Evolutionary conservation across 1,140 invertebrate species (phyloP).

Genomic region (Neodiprion lecontei): DNA sequence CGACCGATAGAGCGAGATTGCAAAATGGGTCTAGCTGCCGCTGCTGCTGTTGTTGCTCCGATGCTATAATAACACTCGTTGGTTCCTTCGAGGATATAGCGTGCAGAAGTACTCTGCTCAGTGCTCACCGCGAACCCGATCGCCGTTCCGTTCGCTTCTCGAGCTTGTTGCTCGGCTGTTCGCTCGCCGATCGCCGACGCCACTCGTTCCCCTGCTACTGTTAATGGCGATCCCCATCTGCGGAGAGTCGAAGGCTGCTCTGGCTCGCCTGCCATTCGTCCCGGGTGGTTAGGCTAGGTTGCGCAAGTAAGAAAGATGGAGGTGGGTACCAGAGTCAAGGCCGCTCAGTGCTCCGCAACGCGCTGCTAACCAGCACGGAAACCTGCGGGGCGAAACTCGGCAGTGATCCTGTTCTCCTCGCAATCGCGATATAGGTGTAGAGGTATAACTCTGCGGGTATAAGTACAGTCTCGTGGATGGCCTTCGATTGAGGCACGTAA

Average conservation of each 20-base stretch:
- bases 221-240: neutral
- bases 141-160: no score
- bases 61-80: neutral
- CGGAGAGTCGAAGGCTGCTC: neutral
- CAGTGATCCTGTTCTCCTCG: no score
- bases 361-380: constrained; percentile 56
- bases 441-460: neutral
- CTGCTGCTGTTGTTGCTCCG: neutral
- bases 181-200: no score
- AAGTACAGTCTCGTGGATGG: neutral
- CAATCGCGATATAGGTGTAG: neutral
- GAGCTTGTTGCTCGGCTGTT: no score
- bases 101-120: no score
- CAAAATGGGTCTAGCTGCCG: neutral
- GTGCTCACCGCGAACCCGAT: no score
- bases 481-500: no score
- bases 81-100: neutral
- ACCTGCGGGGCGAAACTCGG: constrained; percentile 34
- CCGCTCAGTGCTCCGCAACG: constrained; percentile 71
- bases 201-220: neutral
- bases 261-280: neutral
- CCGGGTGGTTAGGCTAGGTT: constrained; percentile 26
- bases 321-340: constrained; percentile 68
- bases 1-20: neutral
- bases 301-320: constrained; percentile 24